Base-by-base conservation (phyloP, 2,888 invertebrate genomes). In the Ormyrus pomaceus region DNA sequence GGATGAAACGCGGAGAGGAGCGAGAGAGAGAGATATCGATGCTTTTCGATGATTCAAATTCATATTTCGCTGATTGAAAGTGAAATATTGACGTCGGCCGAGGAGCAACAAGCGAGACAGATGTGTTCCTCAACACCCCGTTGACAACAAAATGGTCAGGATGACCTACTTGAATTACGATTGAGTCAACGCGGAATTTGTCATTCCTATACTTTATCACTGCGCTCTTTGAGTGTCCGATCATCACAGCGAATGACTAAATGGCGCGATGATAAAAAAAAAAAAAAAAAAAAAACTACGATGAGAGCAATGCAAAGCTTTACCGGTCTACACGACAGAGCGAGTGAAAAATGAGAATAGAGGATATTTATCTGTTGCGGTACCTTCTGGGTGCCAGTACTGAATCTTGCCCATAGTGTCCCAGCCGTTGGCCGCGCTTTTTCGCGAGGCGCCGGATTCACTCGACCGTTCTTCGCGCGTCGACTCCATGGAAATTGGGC, bases 341-440 rank as follows among this genome's bases (percentile, higher is more conserved):
- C 5, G 5, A 13, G 4, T 1, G 13, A 66, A 51, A 51, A n/a
- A 3, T 51, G 13, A 66, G 50, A 64, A 66, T 45, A 5, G 19
- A 66, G 8, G 10, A 72, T 70, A 19, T 59, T 53, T 50, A 62
- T 19, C n/a, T 34, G 51, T 50, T 11, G 13, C 56, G 46, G 73
- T 87, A 91, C 90, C 89, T 90, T 89, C 89, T 68, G 89, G 90
- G 82, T 87, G 86, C 90, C 89, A 90, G 83, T 90, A 88, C 82
- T 90, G 89, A 83, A 90, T 91, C 83, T 88, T 88, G 51, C 87
- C 88, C 88, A 89, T 89, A 19, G 87, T 89, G 83, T 88, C 86
- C 87, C 87, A 89, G 77, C 86, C 87, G 72, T 88, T 86, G 8
- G 81, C 78, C 77, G 82, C 79, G 58, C 79, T 78, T 68, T 71